Percentiles rank a stretch among this genome's conserved stretches.
Conservation (phyloP, 2,888 invertebrate genomes). For the Agrochola lota region DNA sequence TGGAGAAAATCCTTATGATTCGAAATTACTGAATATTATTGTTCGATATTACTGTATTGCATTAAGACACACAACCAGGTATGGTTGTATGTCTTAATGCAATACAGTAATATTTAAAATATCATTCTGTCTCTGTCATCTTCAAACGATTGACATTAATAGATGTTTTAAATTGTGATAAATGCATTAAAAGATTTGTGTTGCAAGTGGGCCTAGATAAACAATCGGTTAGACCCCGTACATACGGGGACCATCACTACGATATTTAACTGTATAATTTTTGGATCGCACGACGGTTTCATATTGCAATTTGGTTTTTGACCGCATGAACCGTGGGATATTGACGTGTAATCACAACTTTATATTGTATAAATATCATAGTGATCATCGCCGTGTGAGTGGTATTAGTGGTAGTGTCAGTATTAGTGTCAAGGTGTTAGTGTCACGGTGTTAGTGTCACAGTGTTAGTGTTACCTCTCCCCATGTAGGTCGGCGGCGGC, state of each 20-base stretch:
- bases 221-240: too few species aligned
- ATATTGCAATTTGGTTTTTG: background rate
- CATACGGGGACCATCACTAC: background rate
- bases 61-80: too few species aligned
- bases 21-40: too few species aligned
- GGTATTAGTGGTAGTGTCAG: too few species aligned
- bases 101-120: background rate
- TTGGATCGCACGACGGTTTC: background rate
- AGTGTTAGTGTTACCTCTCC: conserved; percentile 19
- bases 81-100: too few species aligned
- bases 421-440: too few species aligned
- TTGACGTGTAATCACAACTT: background rate
- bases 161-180: background rate
- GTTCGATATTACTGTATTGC: too few species aligned
- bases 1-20: too few species aligned
- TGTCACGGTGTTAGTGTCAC: background rate
- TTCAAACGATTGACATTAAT: background rate
- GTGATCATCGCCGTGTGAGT: background rate
- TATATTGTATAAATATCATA: background rate
- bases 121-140: background rate
- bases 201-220: background rate
- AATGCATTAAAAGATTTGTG: background rate
- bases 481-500: conserved; percentile 14
- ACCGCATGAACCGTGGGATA: background rate
- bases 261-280: background rate